Conservation (phyloP, 2,797 vertebrate species). For the Parauchenoglanis ngamensis region DNA sequence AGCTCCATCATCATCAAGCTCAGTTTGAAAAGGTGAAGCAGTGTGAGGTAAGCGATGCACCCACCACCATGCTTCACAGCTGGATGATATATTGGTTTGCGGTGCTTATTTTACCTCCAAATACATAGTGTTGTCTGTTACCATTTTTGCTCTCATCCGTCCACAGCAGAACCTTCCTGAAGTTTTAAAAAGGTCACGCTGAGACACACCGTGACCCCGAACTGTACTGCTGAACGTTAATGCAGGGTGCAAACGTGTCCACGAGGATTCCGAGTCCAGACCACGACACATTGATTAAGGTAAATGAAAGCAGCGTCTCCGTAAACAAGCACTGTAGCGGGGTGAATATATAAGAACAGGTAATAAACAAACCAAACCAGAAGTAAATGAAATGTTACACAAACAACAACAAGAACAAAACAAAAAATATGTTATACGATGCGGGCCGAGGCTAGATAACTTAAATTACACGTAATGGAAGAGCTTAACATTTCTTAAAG, state of each 20-base stretch:
- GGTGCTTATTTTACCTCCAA: neutral
- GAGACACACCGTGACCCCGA: neutral
- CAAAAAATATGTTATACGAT: constrained; percentile 73
- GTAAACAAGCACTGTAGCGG: constrained; percentile 74
- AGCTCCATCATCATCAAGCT: neutral
- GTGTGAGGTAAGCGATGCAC: neutral
- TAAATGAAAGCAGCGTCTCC: neutral
- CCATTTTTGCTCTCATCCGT: neutral
- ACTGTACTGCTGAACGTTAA: neutral
- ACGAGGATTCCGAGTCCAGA: neutral
- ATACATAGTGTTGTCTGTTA: neutral
- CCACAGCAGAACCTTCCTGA: neutral
- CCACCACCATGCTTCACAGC: constrained; percentile 4
- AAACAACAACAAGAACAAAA: constrained; percentile 65
- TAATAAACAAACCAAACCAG: constrained; percentile 43
- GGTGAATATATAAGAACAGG: constrained; percentile 71
- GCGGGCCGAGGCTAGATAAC: constrained; percentile 80
- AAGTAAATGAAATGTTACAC: constrained; percentile 70
- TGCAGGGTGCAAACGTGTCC: neutral
- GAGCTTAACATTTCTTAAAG: constrained; percentile 53
- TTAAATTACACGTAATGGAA: constrained; percentile 80
- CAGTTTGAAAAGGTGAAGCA: neutral
- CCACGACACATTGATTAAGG: neutral
- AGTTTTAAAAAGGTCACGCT: neutral
- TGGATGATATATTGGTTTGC: neutral